A percentile compares a stretch with the other conserved stretches of the same genome.
Conservation (phyloP, 2,113 vertebrate genomes). For the Scalopus aquaticus region DNA sequence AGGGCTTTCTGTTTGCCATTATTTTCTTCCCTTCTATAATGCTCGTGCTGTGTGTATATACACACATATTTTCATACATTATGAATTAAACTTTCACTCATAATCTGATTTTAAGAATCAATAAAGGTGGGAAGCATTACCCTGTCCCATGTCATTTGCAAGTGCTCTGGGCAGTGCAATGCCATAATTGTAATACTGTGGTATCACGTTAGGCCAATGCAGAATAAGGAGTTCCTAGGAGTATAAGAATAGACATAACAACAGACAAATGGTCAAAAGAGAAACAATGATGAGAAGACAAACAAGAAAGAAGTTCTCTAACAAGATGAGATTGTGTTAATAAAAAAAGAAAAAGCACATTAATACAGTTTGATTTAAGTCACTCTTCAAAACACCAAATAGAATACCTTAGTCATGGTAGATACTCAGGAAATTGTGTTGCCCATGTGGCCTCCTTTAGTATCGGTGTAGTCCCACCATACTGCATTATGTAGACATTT, state of each 20-base stretch:
- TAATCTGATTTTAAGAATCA: background rate
- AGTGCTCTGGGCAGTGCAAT: background rate
- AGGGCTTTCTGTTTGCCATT: background rate
- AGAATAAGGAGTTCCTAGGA: background rate
- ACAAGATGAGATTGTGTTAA: background rate
- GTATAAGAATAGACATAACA: background rate
- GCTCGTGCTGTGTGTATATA: background rate
- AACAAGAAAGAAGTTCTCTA: background rate
- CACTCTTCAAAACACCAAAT: background rate
- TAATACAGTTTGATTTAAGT: background rate
- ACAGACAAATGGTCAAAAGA: background rate
- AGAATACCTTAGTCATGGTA: background rate
- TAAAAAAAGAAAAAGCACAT: background rate
- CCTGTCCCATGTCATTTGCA: background rate
- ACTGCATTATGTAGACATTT: background rate
- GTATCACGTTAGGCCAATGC: background rate
- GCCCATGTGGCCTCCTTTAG: rapidly evolving
- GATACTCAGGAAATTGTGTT: background rate
- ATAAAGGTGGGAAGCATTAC: background rate
- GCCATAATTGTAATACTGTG: background rate
- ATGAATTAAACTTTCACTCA: background rate
- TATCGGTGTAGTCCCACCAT: background rate
- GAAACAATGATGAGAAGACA: background rate
- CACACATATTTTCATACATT: background rate
- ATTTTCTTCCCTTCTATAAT: background rate